Evolutionary conservation across 1,140 invertebrate genomes (phyloP).

Genomic region (Zaprionus inermis): DNA sequence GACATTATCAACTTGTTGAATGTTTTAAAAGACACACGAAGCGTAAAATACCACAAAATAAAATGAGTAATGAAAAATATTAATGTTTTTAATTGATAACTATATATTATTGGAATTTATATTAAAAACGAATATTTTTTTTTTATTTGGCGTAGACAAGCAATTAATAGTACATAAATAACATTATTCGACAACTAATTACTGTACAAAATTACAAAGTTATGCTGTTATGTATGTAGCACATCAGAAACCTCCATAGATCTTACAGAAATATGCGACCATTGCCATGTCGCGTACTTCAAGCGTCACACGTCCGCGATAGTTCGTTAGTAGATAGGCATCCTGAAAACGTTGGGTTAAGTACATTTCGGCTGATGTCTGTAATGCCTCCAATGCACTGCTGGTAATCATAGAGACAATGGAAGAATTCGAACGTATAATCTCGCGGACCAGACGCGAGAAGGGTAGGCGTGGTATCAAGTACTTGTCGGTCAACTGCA

Average conservation of each 20-base stretch:
- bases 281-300: slow-evolving; percentile 87
- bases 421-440: slow-evolving; percentile 25
- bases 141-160: background rate
- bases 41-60: slow-evolving; percentile 20
- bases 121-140: background rate
- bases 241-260: slow-evolving; percentile 5
- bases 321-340: slow-evolving; percentile 88
- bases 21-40: slow-evolving; percentile 42
- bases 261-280: slow-evolving; percentile 42
- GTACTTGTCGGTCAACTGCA: slow-evolving; percentile 7
- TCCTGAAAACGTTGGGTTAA: slow-evolving; percentile 91
- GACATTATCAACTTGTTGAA: slow-evolving; percentile 17
- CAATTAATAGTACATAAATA: background rate
- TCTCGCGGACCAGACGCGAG: slow-evolving; percentile 73
- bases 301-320: slow-evolving; percentile 91
- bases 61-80: slow-evolving; percentile 11
- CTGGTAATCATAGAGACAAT: slow-evolving; percentile 85
- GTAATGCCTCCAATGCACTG: slow-evolving; percentile 86
- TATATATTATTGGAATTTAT: background rate
- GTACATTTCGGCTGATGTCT: slow-evolving; percentile 91
- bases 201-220: background rate
- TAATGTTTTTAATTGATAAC: background rate
- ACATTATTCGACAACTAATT: background rate
- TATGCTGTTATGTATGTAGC: too few species aligned
- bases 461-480: slow-evolving; percentile 76